Percentiles rank a stretch among this genome's conserved stretches.
These are phyloP conservation scores for Philotrypesis tridentata DNA, from an alignment of 1,140 invertebrate genomes.

Conservation along the genomic window DNA sequence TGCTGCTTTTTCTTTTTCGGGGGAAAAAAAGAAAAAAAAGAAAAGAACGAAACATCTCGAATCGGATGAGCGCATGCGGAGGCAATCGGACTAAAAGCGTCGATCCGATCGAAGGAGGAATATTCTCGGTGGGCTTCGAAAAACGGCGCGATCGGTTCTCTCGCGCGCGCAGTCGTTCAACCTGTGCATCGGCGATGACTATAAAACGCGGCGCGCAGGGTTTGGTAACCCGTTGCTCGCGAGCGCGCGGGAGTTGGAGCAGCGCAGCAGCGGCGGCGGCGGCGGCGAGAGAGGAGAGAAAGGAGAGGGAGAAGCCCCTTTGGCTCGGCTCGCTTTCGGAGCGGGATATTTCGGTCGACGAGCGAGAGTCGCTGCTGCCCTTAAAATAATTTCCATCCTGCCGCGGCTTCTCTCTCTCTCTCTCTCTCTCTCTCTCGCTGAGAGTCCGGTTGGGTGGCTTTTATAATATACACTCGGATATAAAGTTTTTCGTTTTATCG, in stretches of 20 bases:
- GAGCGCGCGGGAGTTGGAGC: neutral
- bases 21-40: too few species aligned
- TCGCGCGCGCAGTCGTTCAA: constrained; percentile 15
- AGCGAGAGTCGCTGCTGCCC: constrained; percentile 30
- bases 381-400: constrained; percentile 50
- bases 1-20: neutral
- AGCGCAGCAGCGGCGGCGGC: too few species aligned
- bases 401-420: neutral
- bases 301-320: constrained; percentile 17
- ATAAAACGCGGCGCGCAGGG: neutral
- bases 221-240: constrained; percentile 6
- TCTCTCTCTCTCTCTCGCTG: neutral
- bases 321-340: constrained; percentile 24
- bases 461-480: neutral
- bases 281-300: neutral
- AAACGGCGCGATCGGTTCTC: neutral
- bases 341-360: constrained; percentile 45
- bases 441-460: neutral
- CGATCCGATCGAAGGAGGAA: neutral
- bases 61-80: neutral
- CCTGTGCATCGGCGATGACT: constrained; percentile 9
- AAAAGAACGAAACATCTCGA: neutral
- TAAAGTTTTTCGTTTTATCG: neutral
- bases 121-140: neutral
- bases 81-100: neutral